Evolutionary conservation across 2,888 invertebrate species (phyloP).

Genomic region (Clistopyga incitator): DNA sequence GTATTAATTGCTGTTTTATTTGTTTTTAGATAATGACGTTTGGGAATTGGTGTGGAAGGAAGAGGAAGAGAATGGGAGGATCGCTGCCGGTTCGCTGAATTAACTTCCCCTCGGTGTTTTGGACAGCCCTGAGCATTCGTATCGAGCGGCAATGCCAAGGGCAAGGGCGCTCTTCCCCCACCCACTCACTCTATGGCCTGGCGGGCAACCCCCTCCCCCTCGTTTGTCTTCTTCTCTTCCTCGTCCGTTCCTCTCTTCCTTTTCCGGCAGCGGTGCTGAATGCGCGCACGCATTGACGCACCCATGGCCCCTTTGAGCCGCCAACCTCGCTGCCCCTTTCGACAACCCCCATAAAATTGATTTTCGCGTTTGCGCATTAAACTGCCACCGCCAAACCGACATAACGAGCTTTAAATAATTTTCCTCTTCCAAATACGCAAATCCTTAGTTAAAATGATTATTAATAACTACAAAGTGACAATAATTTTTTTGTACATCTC

Average conservation of each 20-base stretch:
- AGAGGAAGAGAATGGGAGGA: conserved; percentile 44
- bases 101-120: conserved; percentile 76
- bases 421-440: background rate
- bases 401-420: background rate
- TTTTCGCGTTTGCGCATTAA: conserved; percentile 59
- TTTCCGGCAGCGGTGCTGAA: conserved; percentile 50
- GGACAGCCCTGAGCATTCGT: conserved; percentile 83
- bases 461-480: too few species aligned
- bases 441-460: too few species aligned
- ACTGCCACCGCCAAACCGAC: background rate
- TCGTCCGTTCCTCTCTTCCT: conserved; percentile 69
- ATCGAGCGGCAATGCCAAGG: conserved; percentile 85
- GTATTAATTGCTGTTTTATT: too few species aligned
- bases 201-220: conserved; percentile 34
- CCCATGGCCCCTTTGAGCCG: conserved; percentile 34
- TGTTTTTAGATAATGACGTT: conserved; percentile 14
- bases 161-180: conserved; percentile 83
- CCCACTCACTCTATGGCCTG: conserved; percentile 65
- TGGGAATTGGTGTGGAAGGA: conserved; percentile 32
- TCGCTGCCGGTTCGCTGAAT: conserved; percentile 56
- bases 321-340: conserved; percentile 46
- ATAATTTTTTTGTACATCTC: too few species aligned
- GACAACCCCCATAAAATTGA: conserved; percentile 57
- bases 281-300: conserved; percentile 42
- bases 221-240: conserved; percentile 48